phyloP scores from a whole-genome alignment of 1,140 invertebrate species.

The Heliconius hewitsoni region DNA sequence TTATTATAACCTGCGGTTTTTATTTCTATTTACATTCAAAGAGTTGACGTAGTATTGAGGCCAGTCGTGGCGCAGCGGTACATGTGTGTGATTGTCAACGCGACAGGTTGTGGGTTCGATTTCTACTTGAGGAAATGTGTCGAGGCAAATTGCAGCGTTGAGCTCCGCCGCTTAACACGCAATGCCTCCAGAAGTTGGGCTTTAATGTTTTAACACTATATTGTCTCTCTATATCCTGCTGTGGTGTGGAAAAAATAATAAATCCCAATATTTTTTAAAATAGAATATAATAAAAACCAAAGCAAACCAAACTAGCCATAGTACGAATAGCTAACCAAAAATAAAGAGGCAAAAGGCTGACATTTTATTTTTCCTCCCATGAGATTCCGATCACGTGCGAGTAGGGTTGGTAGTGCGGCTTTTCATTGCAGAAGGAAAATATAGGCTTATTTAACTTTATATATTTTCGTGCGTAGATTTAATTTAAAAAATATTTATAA shows the following conservation, averaged over 20 bases:
- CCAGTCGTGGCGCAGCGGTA: no score
- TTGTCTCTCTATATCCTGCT: not conserved
- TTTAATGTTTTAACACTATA: no score
- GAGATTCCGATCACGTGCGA: slow-evolving; percentile 31
- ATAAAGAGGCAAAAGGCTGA: slow-evolving; percentile 2
- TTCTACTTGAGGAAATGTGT: no score
- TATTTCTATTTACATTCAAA: not conserved
- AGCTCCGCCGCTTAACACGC: no score
- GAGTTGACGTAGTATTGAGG: no score
- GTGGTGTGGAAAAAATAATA: no score
- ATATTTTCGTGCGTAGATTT: not conserved
- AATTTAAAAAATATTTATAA: not conserved
- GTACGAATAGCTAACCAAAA: not conserved
- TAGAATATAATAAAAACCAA: not conserved
- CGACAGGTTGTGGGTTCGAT: no score
- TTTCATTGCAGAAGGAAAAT: not conserved
- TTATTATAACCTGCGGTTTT: not conserved
- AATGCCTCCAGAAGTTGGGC: no score
- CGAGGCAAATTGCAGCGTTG: no score
- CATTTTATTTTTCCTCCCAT: slow-evolving; percentile 27
- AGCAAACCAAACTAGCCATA: not conserved
- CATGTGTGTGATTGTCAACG: no score
- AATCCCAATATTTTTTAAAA: not conserved
- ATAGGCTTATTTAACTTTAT: not conserved
- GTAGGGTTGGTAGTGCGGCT: not conserved